These are phyloP conservation scores for Palythoa grandis DNA, from an alignment of 92 coral and sea anemone genomes.

Conservation along the genomic window DNA sequence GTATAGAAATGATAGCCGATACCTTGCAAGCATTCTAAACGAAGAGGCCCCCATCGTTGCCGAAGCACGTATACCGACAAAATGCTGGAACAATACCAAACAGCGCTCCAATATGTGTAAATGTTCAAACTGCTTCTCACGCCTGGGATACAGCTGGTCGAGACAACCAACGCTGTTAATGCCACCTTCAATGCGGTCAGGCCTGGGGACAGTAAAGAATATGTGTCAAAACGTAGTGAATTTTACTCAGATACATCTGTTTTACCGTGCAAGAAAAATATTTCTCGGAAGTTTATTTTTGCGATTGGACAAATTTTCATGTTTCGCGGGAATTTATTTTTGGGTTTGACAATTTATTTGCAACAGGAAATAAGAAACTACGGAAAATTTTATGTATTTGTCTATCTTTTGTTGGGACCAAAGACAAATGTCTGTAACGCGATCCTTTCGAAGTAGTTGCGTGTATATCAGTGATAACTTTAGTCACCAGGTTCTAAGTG, in stretches of 20 bases:
- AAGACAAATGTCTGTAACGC: too few relatives aligned
- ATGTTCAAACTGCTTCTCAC: constrained; percentile 65
- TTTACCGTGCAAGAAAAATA: too few relatives aligned
- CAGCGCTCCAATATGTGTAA: constrained; percentile 77
- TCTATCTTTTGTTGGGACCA: too few relatives aligned
- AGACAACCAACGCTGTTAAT: constrained; percentile 60
- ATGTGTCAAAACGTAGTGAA: not conserved
- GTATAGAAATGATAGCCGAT: not conserved
- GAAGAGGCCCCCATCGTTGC: constrained; percentile 88
- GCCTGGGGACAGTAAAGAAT: not conserved
- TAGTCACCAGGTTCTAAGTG: too few relatives aligned
- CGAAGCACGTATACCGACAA: constrained; percentile 79
- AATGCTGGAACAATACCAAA: constrained; percentile 72
- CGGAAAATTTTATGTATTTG: too few relatives aligned
- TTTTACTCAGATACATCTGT: not conserved
- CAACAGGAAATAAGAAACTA: too few relatives aligned
- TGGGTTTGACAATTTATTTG: too few relatives aligned
- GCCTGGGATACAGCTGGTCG: constrained; percentile 77
- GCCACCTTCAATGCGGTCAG: not conserved
- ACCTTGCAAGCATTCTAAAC: constrained; percentile 91
- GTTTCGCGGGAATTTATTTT: too few relatives aligned
- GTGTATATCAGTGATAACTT: too few relatives aligned
- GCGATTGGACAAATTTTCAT: too few relatives aligned
- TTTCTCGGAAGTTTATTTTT: too few relatives aligned
- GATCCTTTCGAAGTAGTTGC: too few relatives aligned